Conservation (phyloP, 2,888 invertebrate species). For the Orthosia cruda region DNA sequence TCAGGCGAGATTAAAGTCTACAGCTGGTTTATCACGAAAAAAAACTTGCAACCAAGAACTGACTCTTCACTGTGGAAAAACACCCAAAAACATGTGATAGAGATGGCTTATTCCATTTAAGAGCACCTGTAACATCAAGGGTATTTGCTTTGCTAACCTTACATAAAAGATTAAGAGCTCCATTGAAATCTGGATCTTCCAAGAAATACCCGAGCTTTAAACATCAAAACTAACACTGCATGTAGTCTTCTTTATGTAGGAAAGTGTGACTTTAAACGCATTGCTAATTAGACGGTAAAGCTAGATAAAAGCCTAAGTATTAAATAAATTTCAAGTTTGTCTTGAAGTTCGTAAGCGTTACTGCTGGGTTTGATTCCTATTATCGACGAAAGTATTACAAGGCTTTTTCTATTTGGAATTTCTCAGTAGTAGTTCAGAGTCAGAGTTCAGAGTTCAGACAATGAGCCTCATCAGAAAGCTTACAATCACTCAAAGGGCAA, state of each 20-base stretch:
- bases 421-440: background rate
- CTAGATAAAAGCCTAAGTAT: too few relatives aligned
- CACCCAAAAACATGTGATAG: too few relatives aligned
- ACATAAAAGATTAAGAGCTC: background rate
- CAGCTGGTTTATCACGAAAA: too few relatives aligned
- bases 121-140: background rate
- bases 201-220: background rate
- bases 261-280: background rate
- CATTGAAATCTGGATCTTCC: background rate
- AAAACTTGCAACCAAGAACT: too few relatives aligned
- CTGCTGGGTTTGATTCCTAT: too few relatives aligned
- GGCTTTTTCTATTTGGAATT: background rate
- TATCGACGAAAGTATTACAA: background rate
- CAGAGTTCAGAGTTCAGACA: too few relatives aligned
- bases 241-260: background rate
- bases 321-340: background rate
- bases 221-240: background rate
- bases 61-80: too few relatives aligned
- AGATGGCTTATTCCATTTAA: background rate
- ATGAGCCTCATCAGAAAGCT: too few relatives aligned
- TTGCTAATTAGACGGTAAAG: background rate
- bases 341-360: background rate
- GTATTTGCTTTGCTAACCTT: background rate
- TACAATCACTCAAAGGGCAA: too few relatives aligned
- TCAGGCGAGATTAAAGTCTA: too few relatives aligned